A percentile compares a stretch with the other conserved stretches of the same genome.
Conservation (phyloP, 2,888 invertebrate genomes). For the Griposia aprilina region DNA sequence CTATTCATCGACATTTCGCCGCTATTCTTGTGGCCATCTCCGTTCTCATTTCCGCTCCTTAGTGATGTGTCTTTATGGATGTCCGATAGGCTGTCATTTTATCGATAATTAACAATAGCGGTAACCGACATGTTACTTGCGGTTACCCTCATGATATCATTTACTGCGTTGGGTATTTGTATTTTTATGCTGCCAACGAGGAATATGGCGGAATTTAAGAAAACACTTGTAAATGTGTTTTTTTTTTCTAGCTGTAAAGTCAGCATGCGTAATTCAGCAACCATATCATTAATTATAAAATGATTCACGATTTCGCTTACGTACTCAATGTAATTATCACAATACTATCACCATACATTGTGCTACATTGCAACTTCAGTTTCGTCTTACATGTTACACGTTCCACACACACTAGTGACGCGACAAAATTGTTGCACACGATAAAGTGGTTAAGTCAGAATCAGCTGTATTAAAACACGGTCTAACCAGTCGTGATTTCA, state of each 20-base stretch:
- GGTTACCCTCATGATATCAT: constrained; percentile 8
- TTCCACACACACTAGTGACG: constrained; percentile 75
- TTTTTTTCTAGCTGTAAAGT: background rate
- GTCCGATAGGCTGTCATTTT: constrained; percentile 13
- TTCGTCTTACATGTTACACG: constrained; percentile 67
- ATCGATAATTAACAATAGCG: constrained; percentile 24
- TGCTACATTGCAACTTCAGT: constrained; percentile 75
- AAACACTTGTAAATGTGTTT: background rate
- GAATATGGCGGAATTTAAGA: background rate
- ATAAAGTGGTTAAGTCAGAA: constrained; percentile 81
- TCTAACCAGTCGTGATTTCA: constrained; percentile 90
- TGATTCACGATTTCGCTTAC: constrained; percentile 26
- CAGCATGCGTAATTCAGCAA: constrained; percentile 16
- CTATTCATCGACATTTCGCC: background rate
- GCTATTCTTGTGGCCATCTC: constrained; percentile 22
- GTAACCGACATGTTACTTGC: constrained; percentile 9
- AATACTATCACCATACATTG: constrained; percentile 63
- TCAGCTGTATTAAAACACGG: constrained; percentile 75
- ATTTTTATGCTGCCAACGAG: background rate
- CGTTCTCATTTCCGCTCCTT: constrained; percentile 18
- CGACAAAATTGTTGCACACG: constrained; percentile 80
- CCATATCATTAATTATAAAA: constrained; percentile 16
- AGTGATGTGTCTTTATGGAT: constrained; percentile 23
- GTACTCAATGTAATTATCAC: constrained; percentile 21
- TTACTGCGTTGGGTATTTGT: constrained; percentile 11